phyloP scores from a whole-genome alignment of 1,140 invertebrate species.

The Onthophagus taurus region DNA sequence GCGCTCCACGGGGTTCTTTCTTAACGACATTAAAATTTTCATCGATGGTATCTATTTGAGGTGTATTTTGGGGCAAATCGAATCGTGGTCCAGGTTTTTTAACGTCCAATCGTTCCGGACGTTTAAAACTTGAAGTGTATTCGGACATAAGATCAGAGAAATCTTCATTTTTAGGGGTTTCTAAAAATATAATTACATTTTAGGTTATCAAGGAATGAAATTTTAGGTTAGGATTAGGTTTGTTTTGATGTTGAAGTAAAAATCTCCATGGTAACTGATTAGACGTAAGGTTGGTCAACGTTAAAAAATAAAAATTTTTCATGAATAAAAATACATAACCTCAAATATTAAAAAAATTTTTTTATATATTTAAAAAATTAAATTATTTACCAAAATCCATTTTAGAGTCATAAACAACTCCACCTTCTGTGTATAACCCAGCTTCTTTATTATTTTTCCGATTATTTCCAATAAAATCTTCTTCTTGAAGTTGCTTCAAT shows the following conservation, averaged over 20 bases:
- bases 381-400: neutral
- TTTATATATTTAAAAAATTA: too few species aligned
- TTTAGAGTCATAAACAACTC: constrained; percentile 40
- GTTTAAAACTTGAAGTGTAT: constrained; percentile 62
- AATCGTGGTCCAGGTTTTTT: constrained; percentile 85
- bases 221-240: too few species aligned
- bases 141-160: constrained; percentile 43
- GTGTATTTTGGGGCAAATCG: constrained; percentile 36
- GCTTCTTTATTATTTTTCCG: constrained; percentile 21
- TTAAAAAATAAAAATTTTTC: too few species aligned
- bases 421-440: constrained; percentile 54
- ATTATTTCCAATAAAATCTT: constrained; percentile 23
- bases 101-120: constrained; percentile 81
- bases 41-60: neutral
- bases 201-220: too few species aligned
- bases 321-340: too few species aligned
- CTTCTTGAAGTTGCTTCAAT: constrained; percentile 16
- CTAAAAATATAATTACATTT: neutral
- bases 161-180: constrained; percentile 30
- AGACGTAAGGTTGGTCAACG: too few species aligned
- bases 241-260: too few species aligned
- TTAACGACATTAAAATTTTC: constrained; percentile 29
- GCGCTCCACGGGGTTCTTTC: constrained; percentile 36
- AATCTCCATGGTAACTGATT: too few species aligned
- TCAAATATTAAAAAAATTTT: too few species aligned